Evolutionary conservation across 2,888 invertebrate species (phyloP), one percentile per base, ranked within the genome.

Genomic region (Zeuzera pyrina): DNA sequence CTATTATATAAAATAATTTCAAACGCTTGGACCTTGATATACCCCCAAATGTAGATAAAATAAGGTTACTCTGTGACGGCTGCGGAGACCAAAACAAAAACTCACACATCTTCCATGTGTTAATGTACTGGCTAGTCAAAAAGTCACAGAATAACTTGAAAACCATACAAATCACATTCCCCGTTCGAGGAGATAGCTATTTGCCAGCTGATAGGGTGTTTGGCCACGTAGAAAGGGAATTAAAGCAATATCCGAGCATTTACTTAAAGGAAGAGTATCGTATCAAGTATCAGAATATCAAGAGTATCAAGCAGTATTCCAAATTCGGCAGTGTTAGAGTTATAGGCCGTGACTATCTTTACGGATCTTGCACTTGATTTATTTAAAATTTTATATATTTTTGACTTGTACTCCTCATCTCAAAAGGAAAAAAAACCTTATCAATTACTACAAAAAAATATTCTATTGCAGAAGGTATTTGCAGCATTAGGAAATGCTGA

Each of bases 401-500:
- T n/a, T n/a, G n/a, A n/a, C n/a, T n/a, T n/a, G n/a, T n/a, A n/a
- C n/a, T n/a, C n/a, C n/a, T n/a, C n/a, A n/a, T n/a, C n/a, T n/a
- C n/a, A n/a, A n/a, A n/a, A n/a, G n/a, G n/a, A n/a, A 48, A 33
- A 43, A 11, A 39, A 29, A 30, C 50, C 49, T 3, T 54, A 41
- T 31, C 35, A 46, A 35, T 3, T 43, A 30, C 39, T 53, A 41
- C 36, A 35, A 5, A 43, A 45, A 35, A 47, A 47, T 36, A 38
- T 37, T 22, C 36, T 12, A 12, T 46, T 36, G 28, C 49, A 52
- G 43, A 45, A n/a, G 13, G 15, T 42, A 35, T 54, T 54, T 42
- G 42, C 50, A 13, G 42, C 50, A 39, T 53, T 57, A 26, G 42
- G 35, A 27, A 41, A 49, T 38, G 35, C 27, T 31, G 35, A 23